Evolutionary conservation across 2,797 vertebrate species (phyloP).

Genomic region (Peromyscus melanophrys): DNA sequence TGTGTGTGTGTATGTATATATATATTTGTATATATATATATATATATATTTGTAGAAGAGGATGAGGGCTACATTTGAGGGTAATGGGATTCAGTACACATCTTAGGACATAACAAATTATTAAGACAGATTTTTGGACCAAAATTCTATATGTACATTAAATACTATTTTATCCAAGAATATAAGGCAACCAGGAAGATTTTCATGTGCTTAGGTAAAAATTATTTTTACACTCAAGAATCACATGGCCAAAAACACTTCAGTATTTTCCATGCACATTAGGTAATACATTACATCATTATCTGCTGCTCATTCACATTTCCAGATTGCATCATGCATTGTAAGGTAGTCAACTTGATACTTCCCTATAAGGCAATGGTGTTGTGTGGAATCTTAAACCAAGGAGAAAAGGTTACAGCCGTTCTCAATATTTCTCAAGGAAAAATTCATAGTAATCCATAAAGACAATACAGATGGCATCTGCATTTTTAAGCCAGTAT

Average conservation of each 20-base stretch:
- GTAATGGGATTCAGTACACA: background rate
- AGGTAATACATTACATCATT: background rate
- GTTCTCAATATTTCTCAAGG: slow-evolving; percentile 6
- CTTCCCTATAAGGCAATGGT: background rate
- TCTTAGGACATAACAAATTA: background rate
- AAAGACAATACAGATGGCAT: background rate
- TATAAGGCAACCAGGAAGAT: background rate
- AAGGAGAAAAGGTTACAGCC: background rate
- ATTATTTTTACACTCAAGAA: slow-evolving; percentile 34
- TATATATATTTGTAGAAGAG: background rate
- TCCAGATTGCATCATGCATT: background rate
- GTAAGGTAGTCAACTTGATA: background rate
- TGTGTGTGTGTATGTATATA: no score
- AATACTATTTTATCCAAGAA: slow-evolving; percentile 6
- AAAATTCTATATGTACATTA: slow-evolving; percentile 28
- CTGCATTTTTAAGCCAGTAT: slow-evolving; percentile 28
- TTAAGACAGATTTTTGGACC: background rate
- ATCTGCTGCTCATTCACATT: background rate
- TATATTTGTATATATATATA: background rate
- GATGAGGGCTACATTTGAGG: background rate
- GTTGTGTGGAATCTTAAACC: background rate
- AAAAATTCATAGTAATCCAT: background rate
- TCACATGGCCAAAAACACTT: background rate
- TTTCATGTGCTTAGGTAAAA: slow-evolving; percentile 12
- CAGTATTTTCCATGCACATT: background rate